Conservation (phyloP, 2,888 invertebrate genomes). For the Eueremaeus valkanovi region DNA sequence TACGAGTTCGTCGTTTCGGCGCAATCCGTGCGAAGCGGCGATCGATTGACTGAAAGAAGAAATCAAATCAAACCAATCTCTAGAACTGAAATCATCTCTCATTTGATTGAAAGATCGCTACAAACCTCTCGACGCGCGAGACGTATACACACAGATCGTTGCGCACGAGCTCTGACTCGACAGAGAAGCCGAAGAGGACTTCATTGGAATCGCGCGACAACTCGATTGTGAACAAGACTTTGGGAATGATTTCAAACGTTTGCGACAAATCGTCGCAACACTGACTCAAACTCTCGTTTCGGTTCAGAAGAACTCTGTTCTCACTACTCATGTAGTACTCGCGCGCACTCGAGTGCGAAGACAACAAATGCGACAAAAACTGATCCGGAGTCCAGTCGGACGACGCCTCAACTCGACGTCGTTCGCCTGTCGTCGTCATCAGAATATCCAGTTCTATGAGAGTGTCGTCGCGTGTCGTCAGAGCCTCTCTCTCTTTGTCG, state of each 20-base stretch:
- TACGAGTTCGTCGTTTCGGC: conserved; percentile 97
- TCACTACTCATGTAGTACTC: conserved; percentile 34
- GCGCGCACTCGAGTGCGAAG: neutral
- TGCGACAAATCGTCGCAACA: neutral
- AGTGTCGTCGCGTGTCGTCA: neutral
- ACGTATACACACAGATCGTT: conserved; percentile 96
- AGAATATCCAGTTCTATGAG: neutral
- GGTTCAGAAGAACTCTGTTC: neutral
- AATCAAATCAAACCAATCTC: too few relatives aligned
- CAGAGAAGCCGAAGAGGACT: conserved; percentile 97
- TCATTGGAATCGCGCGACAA: conserved; percentile 81
- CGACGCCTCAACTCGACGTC: conserved; percentile 26
- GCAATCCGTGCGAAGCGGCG: conserved; percentile 63
- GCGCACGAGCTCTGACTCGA: conserved; percentile 93
- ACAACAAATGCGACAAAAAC: conserved; percentile 27
- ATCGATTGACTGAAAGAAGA: conserved; percentile 35
- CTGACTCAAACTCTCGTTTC: neutral
- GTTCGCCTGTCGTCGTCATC: conserved; percentile 32
- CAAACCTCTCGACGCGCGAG: conserved; percentile 86
- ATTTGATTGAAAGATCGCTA: conserved; percentile 59
- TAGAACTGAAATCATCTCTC: too few relatives aligned
- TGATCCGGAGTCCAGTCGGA: conserved; percentile 36
- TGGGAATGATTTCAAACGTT: conserved; percentile 27
- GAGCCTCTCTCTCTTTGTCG: neutral
- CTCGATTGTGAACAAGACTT: conserved; percentile 81